These are phyloP conservation scores for Marmota monax DNA, from an alignment of 2,113 vertebrate genomes.

Conservation along the genomic window DNA sequence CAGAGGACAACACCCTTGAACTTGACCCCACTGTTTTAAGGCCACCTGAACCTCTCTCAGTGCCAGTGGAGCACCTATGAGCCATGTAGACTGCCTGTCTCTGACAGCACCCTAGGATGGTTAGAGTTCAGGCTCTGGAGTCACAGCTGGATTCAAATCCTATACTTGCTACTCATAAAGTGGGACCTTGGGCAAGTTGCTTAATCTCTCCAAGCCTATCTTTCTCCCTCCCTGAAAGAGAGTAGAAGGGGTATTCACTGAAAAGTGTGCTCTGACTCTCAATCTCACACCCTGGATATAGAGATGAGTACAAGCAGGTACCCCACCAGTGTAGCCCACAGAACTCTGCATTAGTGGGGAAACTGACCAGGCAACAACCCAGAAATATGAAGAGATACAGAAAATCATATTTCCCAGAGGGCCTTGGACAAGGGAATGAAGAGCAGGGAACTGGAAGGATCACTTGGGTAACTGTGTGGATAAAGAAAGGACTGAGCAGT, in stretches of 20 bases:
- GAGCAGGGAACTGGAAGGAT: background rate
- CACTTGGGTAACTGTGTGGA: background rate
- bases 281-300: background rate
- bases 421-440: background rate
- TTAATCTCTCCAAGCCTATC: background rate
- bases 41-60: background rate
- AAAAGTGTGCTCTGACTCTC: background rate
- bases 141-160: background rate
- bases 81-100: accelerated
- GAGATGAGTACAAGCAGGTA: background rate
- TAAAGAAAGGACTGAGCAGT: background rate
- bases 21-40: background rate
- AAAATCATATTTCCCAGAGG: background rate
- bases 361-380: background rate
- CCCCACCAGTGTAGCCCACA: background rate
- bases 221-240: background rate
- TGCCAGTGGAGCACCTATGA: background rate
- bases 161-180: background rate
- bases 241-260: background rate
- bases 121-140: background rate
- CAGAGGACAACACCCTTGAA: background rate
- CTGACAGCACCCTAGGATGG: background rate
- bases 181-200: background rate
- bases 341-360: background rate
- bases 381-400: background rate